Evolutionary conservation across 2,797 vertebrate species (phyloP), one percentile per base, ranked within the genome.

Genomic region (Brotula barbata): DNA sequence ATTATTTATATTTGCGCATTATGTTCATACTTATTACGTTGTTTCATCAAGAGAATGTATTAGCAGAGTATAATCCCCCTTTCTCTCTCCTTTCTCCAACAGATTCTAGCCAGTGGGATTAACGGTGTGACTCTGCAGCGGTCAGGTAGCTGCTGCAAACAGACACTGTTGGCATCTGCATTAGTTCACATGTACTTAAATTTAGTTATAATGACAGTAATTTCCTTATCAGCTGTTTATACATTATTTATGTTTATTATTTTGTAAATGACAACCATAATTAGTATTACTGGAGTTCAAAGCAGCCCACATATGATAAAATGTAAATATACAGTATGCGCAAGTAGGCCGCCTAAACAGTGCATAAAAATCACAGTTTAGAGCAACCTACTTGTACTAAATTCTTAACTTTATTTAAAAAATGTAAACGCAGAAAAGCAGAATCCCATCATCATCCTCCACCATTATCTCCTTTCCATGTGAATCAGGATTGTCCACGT

Each of bases 101-200:
- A 73, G 66, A 68, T 53, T 61, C 62, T 16, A 64, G 50, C 5
- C 33, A 33, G 15, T 33, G 19, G 64, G 54, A 44, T 60, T 69
- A 69, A 63, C 36, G 58, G 37, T 37, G 39, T 58, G 21, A 70
- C 16, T 40, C 40, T 43, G 39, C 63, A 62, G 54, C 64, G 55
- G 49, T 68, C 51, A 67, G 34, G 52, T 47, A 58, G 46, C 55
- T 58, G 43, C 17, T 55, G 51, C 36, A 58, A 71, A 64, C 15
- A 44, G 13, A 22, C 41, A 45, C 9, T 39, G 48, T 22, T 16
- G 48, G 12, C 43, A 51, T 64, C 59, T 64, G 31, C 9, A 60
- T 15, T 2, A 42, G 33, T 68, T 41, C 16, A 17, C 6, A 34
- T 33, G 6, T 20, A 12, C 17, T 49, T 28, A 48, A 16, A 12